Conservation (phyloP, 2,888 invertebrate species). For the Ypsolopha sequella region DNA sequence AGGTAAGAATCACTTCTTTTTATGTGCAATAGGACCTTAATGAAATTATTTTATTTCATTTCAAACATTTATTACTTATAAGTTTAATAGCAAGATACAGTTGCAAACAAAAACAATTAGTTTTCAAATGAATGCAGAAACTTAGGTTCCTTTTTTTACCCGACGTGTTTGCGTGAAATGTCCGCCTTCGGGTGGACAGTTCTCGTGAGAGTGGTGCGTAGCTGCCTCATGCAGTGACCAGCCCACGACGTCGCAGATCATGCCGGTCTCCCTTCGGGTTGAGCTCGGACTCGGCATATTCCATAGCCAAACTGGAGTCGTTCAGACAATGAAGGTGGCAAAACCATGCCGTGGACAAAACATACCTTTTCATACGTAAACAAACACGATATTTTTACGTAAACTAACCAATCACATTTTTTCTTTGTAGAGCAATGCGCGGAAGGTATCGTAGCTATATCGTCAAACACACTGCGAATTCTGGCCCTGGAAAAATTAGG, state of each 20-base stretch:
- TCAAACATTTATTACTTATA: no score
- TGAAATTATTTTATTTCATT: background rate
- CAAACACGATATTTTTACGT: background rate
- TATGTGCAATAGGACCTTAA: no score
- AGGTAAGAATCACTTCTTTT: slow-evolving; percentile 37
- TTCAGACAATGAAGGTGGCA: slow-evolving; percentile 63
- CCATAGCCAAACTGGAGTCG: slow-evolving; percentile 75
- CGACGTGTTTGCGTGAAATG: slow-evolving; percentile 45
- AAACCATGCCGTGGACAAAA: slow-evolving; percentile 74
- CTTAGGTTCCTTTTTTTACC: background rate
- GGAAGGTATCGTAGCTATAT: slow-evolving; percentile 99
- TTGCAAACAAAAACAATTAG: background rate
- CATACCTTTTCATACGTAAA: background rate
- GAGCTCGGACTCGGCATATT: slow-evolving; percentile 76
- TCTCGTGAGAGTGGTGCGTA: slow-evolving; percentile 53
- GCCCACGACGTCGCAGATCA: slow-evolving; percentile 76
- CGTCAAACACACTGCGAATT: slow-evolving; percentile 96
- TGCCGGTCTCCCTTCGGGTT: slow-evolving; percentile 58
- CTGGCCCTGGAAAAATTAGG: slow-evolving; percentile 98
- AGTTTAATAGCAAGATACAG: no score
- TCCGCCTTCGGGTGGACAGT: slow-evolving; percentile 31
- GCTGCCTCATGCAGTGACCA: slow-evolving; percentile 61
- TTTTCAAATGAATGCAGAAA: no score
- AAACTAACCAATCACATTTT: background rate
- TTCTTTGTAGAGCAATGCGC: slow-evolving; percentile 89